Evolutionary conservation across 2,888 invertebrate genomes (phyloP), one percentile per base, ranked within the genome.

Genomic region (Tinea pellionella): DNA sequence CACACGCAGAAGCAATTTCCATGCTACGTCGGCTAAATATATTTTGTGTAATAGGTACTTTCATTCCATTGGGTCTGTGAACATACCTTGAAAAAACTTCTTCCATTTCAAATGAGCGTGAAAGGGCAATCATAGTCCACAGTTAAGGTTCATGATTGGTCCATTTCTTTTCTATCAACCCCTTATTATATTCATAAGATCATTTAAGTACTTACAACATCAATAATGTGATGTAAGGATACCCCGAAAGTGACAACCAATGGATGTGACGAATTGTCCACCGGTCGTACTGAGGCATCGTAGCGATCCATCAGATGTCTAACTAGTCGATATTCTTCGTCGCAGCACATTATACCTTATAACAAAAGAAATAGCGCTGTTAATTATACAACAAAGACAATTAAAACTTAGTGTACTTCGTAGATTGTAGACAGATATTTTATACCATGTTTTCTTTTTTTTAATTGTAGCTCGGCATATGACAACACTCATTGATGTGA

Each of bases 151-250:
- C n/a, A n/a, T n/a, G n/a, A n/a, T n/a, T n/a, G n/a, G n/a, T n/a
- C n/a, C n/a, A n/a, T n/a, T n/a, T n/a, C n/a, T n/a, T n/a, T n/a
- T n/a, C n/a, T n/a, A n/a, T n/a, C n/a, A n/a, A n/a, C n/a, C n/a
- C n/a, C n/a, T n/a, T 24, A 24, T 24, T 24, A 24, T 2, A 24
- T 3, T 24, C 24, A 24, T 24, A 24, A 24, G 6, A 24, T 24
- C 6, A 6, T 3, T 3, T 24, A 24, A 18, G 2, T 29, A 89
- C 92, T 91, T 84, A 94, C 95, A 76, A 95, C 94, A 72, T 95
- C 94, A 65, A 95, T 94, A 64, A 95, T 94, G 69, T 95, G 94
- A 79, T 95, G 94, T 62, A 95, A 85, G 0, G 94, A 92, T 37
- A 95, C 92, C 1, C 94, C 94, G 70, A 95, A 95, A 61, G 92